Conservation (phyloP, 2,888 invertebrate genomes). For the Phrixothrix hirtus region DNA sequence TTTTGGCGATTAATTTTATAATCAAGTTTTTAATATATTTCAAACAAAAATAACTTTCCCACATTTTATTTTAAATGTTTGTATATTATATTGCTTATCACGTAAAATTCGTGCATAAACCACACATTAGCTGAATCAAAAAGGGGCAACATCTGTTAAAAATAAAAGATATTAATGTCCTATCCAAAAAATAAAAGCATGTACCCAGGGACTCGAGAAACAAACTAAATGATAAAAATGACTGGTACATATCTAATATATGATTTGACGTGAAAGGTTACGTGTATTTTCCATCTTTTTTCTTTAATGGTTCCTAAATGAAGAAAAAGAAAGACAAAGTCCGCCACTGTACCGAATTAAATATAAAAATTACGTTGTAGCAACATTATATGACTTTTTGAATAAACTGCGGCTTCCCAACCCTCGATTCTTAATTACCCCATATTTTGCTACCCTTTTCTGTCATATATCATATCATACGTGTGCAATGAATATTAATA, state of each 20-base stretch:
- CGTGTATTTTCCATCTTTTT: constrained; percentile 12
- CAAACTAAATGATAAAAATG: constrained; percentile 37
- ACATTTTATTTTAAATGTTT: too few species aligned
- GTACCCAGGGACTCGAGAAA: constrained; percentile 33
- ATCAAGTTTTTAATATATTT: too few species aligned
- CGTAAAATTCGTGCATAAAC: constrained; percentile 20
- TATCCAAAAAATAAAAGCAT: constrained; percentile 33
- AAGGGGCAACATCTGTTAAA: constrained; percentile 34
- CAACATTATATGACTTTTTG: constrained; percentile 39
- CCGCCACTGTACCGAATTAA: constrained; percentile 21
- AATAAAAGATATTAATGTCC: constrained; percentile 36
- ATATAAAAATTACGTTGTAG: constrained; percentile 32
- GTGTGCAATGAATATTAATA: constrained; percentile 37
- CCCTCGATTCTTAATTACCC: constrained; percentile 41
- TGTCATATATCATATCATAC: constrained; percentile 40
- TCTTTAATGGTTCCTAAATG: background rate
- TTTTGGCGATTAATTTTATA: too few species aligned
- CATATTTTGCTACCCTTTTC: constrained; percentile 41
- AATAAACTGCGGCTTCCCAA: constrained; percentile 36
- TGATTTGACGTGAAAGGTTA: constrained; percentile 17
- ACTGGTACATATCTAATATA: constrained; percentile 33
- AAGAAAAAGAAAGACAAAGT: constrained; percentile 4
- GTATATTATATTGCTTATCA: constrained; percentile 3
- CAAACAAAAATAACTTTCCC: too few species aligned
- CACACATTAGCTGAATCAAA: constrained; percentile 28